Evolutionary conservation across 2,888 invertebrate genomes (phyloP).

Genomic region (Phengaris arion): DNA sequence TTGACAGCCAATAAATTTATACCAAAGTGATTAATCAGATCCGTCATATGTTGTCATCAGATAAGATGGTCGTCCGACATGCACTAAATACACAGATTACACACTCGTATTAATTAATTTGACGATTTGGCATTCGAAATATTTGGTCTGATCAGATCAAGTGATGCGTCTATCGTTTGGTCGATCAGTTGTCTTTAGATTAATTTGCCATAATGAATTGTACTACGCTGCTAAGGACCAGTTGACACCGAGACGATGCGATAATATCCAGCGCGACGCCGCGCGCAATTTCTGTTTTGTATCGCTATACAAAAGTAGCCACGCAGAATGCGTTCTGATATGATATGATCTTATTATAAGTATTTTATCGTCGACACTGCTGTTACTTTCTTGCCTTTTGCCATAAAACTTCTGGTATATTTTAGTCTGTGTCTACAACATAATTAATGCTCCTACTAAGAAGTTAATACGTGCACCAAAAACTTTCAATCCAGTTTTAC

Average conservation of each 20-base stretch:
- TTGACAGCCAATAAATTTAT: neutral
- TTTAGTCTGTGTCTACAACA: neutral
- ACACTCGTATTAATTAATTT: constrained; percentile 17
- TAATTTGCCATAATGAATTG: neutral
- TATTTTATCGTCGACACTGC: too few species aligned
- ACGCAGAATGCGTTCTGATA: too few species aligned
- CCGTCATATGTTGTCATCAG: neutral
- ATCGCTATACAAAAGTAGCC: too few species aligned
- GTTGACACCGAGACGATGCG: too few species aligned
- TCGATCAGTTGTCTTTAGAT: neutral
- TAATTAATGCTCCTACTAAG: too few species aligned
- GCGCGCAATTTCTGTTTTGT: too few species aligned
- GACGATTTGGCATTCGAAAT: constrained; percentile 6
- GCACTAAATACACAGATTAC: constrained; percentile 16
- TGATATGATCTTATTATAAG: too few species aligned
- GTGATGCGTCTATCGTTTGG: neutral
- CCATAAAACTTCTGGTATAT: too few species aligned
- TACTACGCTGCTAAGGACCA: neutral
- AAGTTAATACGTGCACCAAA: too few species aligned
- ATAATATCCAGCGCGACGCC: too few species aligned
- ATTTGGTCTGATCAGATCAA: neutral
- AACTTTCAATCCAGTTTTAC: too few species aligned
- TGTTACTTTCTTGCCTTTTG: too few species aligned
- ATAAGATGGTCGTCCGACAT: neutral
- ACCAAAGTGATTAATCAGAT: constrained; percentile 4